These are phyloP conservation scores for Parascotia fuliginaria DNA, from an alignment of 2,888 invertebrate species.

Conservation along the genomic window DNA sequence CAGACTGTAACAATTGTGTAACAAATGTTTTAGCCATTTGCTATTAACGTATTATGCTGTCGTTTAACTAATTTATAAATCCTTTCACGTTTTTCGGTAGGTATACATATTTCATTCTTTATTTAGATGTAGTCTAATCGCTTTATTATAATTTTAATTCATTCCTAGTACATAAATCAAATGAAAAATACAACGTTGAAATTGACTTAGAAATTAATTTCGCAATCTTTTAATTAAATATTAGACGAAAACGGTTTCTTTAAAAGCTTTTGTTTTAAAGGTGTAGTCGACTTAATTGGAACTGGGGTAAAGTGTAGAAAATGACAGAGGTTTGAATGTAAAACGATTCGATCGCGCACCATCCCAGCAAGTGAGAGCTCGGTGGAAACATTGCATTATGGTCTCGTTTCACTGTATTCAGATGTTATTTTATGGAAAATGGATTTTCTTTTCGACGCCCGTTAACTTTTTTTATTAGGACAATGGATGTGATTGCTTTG, in stretches of 20 bases:
- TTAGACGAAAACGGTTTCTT: conserved; percentile 10
- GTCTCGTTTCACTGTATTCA: conserved; percentile 25
- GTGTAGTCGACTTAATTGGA: conserved; percentile 49
- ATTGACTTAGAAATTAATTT: conserved; percentile 6
- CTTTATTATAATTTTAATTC: neutral
- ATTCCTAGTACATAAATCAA: conserved; percentile 5
- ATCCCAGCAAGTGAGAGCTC: conserved; percentile 44
- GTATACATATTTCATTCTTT: neutral
- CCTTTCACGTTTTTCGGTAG: neutral
- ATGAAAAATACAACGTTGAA: conserved; percentile 1
- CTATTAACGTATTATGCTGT: too few species aligned
- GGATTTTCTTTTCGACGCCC: conserved; percentile 28
- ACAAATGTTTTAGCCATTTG: neutral
- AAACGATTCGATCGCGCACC: conserved; percentile 35
- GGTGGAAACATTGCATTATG: conserved; percentile 37
- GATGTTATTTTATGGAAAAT: conserved; percentile 48
- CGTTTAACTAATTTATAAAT: neutral
- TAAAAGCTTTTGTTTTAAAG: conserved; percentile 34
- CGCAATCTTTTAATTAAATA: conserved; percentile 20
- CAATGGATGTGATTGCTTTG: conserved; percentile 31
- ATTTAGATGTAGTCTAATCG: neutral
- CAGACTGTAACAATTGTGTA: conserved; percentile 20
- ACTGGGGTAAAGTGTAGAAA: conserved; percentile 47
- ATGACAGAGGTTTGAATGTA: conserved; percentile 53
- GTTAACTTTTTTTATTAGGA: conserved; percentile 26